phyloP scores from a whole-genome alignment of 2,113 vertebrate genomes.

The Psophia crepitans region DNA sequence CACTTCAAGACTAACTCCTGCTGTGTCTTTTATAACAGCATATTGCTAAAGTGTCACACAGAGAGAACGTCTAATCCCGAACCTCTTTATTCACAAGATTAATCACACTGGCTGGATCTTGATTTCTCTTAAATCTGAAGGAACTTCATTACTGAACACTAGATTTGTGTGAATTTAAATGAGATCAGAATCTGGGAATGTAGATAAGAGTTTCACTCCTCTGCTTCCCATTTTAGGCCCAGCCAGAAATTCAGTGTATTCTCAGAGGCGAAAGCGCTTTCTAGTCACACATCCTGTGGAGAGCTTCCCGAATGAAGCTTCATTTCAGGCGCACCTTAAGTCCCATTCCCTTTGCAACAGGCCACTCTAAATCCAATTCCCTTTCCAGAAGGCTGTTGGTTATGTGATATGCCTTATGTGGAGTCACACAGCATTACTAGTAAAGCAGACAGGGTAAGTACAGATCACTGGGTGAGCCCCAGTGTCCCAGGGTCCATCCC shows the following conservation, averaged over 20 bases:
- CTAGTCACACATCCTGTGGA: background rate
- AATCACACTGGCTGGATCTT: constrained; percentile 36
- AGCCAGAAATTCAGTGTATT: background rate
- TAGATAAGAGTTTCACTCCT: background rate
- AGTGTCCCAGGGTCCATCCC: background rate
- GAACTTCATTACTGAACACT: background rate
- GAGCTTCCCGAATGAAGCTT: background rate
- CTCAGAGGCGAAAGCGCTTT: background rate
- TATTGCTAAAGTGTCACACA: constrained; percentile 22
- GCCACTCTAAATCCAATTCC: background rate
- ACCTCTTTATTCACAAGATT: constrained; percentile 37
- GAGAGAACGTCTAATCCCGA: constrained; percentile 40
- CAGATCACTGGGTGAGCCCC: background rate
- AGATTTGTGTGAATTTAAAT: constrained; percentile 7
- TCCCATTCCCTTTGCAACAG: background rate
- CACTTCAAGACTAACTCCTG: constrained; percentile 33
- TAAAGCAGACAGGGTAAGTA: background rate
- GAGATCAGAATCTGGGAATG: background rate
- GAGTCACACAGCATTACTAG: background rate
- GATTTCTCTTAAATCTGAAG: constrained; percentile 26
- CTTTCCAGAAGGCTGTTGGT: background rate
- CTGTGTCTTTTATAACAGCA: constrained; percentile 41
- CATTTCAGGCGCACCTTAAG: background rate
- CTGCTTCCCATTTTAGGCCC: background rate
- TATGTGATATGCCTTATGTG: rapidly evolving